These are phyloP conservation scores for Cantharis lateralis DNA, from an alignment of 2,888 invertebrate species.

Conservation along the genomic window DNA sequence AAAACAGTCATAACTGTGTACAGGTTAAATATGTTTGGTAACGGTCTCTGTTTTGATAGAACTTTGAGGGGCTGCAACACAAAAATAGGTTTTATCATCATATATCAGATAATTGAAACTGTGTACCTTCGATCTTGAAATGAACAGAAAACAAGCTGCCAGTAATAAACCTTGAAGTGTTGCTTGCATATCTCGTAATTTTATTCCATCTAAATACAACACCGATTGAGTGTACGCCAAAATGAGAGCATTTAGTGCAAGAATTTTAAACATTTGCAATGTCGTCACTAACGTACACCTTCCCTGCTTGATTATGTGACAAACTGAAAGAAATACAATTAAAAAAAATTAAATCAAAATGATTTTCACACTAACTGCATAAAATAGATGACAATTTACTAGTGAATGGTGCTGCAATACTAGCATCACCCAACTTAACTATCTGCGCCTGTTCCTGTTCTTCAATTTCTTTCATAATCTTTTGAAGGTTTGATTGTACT, in stretches of 20 bases:
- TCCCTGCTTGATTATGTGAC: constrained; percentile 99
- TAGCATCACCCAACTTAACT: constrained; percentile 96
- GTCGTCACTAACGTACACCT: constrained; percentile 98
- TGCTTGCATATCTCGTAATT: constrained; percentile 96
- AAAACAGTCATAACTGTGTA: constrained; percentile 96
- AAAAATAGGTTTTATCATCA: constrained; percentile 6
- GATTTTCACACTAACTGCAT: constrained; percentile 73
- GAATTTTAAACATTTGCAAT: constrained; percentile 99
- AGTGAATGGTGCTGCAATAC: constrained; percentile 98
- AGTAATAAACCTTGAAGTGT: constrained; percentile 94
- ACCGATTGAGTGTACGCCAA: constrained; percentile 99
- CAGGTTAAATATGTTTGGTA: constrained; percentile 97
- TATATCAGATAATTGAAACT: constrained; percentile 2
- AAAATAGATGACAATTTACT: constrained; percentile 94
- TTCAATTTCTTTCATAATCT: constrained; percentile 82
- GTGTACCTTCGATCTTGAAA: constrained; percentile 93
- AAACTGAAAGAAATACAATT: constrained; percentile 69
- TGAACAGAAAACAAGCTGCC: constrained; percentile 97
- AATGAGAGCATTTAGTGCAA: constrained; percentile 96
- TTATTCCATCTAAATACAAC: constrained; percentile 95
- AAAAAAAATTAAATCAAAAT: not conserved
- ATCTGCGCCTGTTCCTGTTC: constrained; percentile 85
- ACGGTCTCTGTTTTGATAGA: constrained; percentile 89
- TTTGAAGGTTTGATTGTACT: constrained; percentile 56
- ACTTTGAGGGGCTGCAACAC: constrained; percentile 83